These are phyloP conservation scores for Drosophila tsacasi DNA, from an alignment of 1,140 invertebrate species.

Conservation along the genomic window DNA sequence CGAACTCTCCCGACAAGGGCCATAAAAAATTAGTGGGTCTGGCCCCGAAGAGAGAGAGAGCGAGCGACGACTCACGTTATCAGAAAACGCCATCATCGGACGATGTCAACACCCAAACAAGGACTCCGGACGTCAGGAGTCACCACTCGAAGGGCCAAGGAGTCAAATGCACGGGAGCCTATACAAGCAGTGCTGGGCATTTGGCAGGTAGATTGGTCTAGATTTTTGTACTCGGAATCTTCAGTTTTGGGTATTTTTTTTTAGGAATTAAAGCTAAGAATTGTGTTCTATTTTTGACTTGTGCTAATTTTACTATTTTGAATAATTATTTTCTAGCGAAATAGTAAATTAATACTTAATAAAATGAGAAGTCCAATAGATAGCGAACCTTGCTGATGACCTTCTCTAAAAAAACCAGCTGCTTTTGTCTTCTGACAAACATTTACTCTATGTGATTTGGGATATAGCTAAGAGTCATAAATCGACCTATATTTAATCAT, in stretches of 20 bases:
- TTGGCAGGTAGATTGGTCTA: background rate
- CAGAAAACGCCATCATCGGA: conserved; percentile 77
- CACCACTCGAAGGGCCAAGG: conserved; percentile 20
- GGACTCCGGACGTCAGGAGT: conserved; percentile 21
- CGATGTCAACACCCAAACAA: conserved; percentile 72
- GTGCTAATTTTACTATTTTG: too few species aligned
- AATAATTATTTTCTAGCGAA: background rate
- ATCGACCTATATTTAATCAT: too few species aligned
- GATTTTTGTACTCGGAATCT: background rate
- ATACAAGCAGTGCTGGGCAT: conserved; percentile 29
- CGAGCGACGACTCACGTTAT: conserved; percentile 61
- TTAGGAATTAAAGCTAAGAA: too few species aligned
- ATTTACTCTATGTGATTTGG: too few species aligned
- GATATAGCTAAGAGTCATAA: too few species aligned
- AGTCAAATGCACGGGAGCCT: conserved; percentile 58
- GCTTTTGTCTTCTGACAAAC: too few species aligned
- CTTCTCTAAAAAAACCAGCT: too few species aligned
- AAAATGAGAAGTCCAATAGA: too few species aligned
- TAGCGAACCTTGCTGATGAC: too few species aligned
- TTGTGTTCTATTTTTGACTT: background rate
- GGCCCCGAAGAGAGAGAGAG: conserved; percentile 23
- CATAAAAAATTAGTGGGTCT: conserved; percentile 82
- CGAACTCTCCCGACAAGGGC: conserved; percentile 42
- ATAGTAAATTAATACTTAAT: too few species aligned
- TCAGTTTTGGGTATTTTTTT: background rate